Percentiles rank a stretch among this genome's conserved stretches.
Evolutionary conservation across 2,113 vertebrate species (phyloP).

Genomic region (Trogon melanurus): DNA sequence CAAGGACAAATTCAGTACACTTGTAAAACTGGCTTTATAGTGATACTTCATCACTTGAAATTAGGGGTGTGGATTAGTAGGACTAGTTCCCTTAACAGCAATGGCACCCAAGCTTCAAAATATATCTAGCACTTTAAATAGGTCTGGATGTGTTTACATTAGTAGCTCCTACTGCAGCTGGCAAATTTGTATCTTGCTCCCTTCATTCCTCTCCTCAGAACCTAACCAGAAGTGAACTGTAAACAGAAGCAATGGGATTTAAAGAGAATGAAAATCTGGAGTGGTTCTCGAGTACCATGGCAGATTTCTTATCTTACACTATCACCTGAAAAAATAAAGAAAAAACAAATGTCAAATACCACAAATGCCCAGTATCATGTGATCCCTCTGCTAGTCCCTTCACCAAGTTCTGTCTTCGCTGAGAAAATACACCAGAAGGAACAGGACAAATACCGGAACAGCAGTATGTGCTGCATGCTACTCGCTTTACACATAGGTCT

Average conservation of each 20-base stretch:
- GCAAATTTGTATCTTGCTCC: neutral
- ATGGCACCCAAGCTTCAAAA: neutral
- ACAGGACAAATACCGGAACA: neutral
- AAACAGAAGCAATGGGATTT: neutral
- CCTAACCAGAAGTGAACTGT: neutral
- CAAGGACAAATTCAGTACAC: neutral
- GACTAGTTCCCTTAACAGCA: neutral
- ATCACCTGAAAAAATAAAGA: neutral
- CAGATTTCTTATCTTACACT: neutral
- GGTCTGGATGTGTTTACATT: neutral
- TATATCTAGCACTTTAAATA: neutral
- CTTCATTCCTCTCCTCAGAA: neutral
- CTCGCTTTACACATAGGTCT: neutral
- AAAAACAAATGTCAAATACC: neutral
- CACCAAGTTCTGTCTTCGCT: neutral
- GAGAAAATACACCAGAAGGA: neutral
- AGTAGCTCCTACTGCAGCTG: neutral
- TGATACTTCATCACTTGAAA: neutral
- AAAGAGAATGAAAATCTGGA: neutral
- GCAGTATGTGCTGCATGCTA: rapidly evolving
- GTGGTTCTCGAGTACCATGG: neutral
- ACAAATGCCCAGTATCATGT: neutral
- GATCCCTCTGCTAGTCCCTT: neutral
- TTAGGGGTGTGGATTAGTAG: neutral
- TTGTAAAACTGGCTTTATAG: neutral